These are phyloP conservation scores for Stenodera caucasica DNA, from an alignment of 2,888 invertebrate species.

Conservation along the genomic window DNA sequence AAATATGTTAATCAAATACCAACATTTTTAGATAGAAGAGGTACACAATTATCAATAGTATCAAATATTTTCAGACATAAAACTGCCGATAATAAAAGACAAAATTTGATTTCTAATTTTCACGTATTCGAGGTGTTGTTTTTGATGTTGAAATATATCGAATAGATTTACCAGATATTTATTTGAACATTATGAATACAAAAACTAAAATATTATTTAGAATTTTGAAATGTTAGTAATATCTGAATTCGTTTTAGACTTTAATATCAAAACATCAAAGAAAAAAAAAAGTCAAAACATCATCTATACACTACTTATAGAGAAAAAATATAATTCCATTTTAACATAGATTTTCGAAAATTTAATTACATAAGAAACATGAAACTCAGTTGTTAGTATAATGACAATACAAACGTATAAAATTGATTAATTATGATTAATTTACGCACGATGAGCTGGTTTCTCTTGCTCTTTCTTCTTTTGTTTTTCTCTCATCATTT, in stretches of 20 bases:
- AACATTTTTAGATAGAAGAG: too few species aligned
- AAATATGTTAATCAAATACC: too few species aligned
- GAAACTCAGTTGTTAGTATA: conserved; percentile 9
- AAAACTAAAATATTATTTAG: background rate
- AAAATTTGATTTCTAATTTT: too few species aligned
- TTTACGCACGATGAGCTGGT: conserved; percentile 11
- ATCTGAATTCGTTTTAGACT: background rate
- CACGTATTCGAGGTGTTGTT: too few species aligned
- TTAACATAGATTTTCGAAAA: background rate
- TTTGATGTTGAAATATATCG: too few species aligned
- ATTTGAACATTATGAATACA: background rate
- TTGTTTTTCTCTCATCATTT: conserved; percentile 87
- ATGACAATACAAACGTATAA: conserved; percentile 14
- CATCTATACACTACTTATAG: background rate
- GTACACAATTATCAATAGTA: too few species aligned
- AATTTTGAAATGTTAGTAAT: background rate
- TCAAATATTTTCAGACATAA: too few species aligned
- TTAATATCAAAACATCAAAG: background rate
- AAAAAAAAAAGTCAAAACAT: too few species aligned
- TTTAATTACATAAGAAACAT: background rate
- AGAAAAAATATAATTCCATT: background rate
- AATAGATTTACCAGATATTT: background rate
- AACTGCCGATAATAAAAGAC: too few species aligned
- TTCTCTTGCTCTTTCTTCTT: conserved; percentile 68
- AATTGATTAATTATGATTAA: conserved; percentile 10